These are phyloP conservation scores for Cheumatopsyche charites DNA, from an alignment of 1,140 invertebrate species.

Conservation along the genomic window DNA sequence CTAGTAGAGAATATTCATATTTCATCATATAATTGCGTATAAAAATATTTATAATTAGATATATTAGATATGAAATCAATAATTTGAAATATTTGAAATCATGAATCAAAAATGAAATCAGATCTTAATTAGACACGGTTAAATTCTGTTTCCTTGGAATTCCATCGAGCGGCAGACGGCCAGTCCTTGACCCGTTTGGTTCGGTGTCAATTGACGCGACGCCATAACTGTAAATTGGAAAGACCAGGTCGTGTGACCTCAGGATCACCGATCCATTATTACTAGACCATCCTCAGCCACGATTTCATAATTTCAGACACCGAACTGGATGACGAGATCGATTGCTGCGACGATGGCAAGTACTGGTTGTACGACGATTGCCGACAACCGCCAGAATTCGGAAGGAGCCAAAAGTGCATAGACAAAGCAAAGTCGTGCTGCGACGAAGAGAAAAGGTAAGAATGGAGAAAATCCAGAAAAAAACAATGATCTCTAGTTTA, in stretches of 20 bases:
- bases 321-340: constrained; percentile 15
- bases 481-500: background rate
- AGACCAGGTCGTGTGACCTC: constrained; percentile 27
- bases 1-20: too few relatives aligned
- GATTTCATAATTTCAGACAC: background rate
- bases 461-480: too few relatives aligned
- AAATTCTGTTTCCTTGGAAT: constrained; percentile 21
- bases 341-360: constrained; percentile 40
- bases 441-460: constrained; percentile 30
- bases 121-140: constrained; percentile 1
- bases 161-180: constrained; percentile 7
- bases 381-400: constrained; percentile 2
- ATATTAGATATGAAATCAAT: too few relatives aligned
- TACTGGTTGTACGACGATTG: constrained; percentile 33
- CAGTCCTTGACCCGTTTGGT: constrained; percentile 23
- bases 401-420: constrained; percentile 27
- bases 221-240: constrained; percentile 20
- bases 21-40: too few relatives aligned
- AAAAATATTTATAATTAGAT: too few relatives aligned
- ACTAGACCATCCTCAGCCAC: background rate
- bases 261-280: background rate
- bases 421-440: constrained; percentile 37
- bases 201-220: constrained; percentile 16
- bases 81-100: too few relatives aligned
- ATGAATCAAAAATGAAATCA: background rate